Evolutionary conservation across 2,113 vertebrate genomes (phyloP), one percentile per base, ranked within the genome.

Genomic region (Garra rufa): DNA sequence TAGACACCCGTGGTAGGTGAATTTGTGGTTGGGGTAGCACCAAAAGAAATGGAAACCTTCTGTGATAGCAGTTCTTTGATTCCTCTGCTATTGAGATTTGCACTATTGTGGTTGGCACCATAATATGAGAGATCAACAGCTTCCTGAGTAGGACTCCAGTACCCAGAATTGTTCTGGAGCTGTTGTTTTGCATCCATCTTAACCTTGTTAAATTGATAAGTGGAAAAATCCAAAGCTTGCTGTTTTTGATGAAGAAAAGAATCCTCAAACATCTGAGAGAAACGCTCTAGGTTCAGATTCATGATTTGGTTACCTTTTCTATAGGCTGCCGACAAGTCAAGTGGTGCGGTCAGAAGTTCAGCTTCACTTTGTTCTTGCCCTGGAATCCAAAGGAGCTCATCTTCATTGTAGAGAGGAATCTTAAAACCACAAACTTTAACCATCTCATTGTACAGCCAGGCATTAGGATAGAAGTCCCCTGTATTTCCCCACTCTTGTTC

Each of bases 191-290:
- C 93, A 91, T 96, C 95, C 83, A 95, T 94, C 90, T 94, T 96
- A 80, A 97, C 91, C 89, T 97, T 97, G 88, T 97, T 95, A 90
- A 97, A 92, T 85, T 90, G 94, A 88, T 96, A 96, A 52, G 91
- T 93, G 71, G 96, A 95, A 83, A 98, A 96, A 91, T 98, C 96
- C 81, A 96, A 65, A 0, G 92, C 92, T 48, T 95, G 94, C 76
- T 96, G 95, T 52, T 88, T 92, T 87, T 96, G 96, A 79, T 88
- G 93, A 85, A 93, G 88, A 89, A 94, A 92, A 24, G 96, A 96
- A 81, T 97, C 95, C 90, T 97, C 95, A 94, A 97, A 96, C 93
- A 97, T 94, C 85, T 96, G 90, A 46, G 97, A 96, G 89, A 98
- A 97, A 1, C 94, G 93, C 86, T 96, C 94, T 80, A 97, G 92